A percentile compares a stretch with the other conserved stretches of the same genome.
Evolutionary conservation across 2,888 invertebrate species (phyloP).

Genomic region (Pyrochroa serraticornis): DNA sequence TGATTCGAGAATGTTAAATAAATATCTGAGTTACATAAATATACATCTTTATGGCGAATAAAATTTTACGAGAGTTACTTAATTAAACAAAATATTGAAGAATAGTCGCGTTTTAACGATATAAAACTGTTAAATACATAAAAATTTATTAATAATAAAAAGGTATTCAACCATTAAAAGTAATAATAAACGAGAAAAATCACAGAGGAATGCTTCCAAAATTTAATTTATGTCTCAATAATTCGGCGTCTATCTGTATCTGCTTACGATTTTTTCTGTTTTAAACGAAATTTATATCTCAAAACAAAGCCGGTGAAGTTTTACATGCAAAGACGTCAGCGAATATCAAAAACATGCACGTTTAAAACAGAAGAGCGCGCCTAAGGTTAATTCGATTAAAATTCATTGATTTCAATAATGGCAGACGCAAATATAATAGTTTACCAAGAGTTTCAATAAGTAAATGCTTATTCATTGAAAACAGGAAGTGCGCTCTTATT

Average conservation of each 20-base stretch:
- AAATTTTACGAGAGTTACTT: conserved; percentile 29
- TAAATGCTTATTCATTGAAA: conserved; percentile 27
- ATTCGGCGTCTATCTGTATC: too few relatives aligned
- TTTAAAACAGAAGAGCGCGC: too few relatives aligned
- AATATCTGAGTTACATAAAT: conserved; percentile 25
- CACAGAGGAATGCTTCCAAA: too few relatives aligned
- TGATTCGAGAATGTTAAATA: conserved; percentile 29
- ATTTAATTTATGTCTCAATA: too few relatives aligned
- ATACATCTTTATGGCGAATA: conserved; percentile 30
- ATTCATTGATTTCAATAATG: conserved; percentile 16
- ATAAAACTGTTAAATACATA: conserved; percentile 21
- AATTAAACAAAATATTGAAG: conserved; percentile 33
- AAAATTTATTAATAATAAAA: conserved; percentile 24
- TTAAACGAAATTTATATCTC: too few relatives aligned
- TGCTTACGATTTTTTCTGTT: too few relatives aligned
- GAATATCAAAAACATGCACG: too few relatives aligned
- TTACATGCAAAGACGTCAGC: too few relatives aligned
- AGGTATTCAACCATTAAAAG: conserved; percentile 9
- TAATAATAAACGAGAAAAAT: neutral
- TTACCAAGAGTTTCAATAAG: conserved; percentile 12
- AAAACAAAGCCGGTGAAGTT: too few relatives aligned
- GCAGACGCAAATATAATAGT: neutral
- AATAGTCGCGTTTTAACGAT: conserved; percentile 18
- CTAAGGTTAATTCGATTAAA: conserved; percentile 18
- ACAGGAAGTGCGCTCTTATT: conserved; percentile 26